Conservation (phyloP, 2,113 vertebrate species). For the Myrmophylax atrothorax region DNA sequence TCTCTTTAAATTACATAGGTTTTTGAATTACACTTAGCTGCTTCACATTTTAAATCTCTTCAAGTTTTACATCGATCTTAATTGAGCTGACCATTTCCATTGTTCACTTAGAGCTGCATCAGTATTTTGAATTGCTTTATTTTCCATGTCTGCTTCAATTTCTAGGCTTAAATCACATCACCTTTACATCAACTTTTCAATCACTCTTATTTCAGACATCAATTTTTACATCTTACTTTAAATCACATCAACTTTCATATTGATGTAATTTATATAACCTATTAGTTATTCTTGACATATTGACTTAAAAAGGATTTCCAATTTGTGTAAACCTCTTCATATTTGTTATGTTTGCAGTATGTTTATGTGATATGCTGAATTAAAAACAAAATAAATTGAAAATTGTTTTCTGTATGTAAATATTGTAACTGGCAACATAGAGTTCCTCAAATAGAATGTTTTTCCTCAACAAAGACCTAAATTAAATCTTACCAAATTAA, state of each 20-base stretch:
- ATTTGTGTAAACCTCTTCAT: neutral
- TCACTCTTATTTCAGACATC: conserved; percentile 2
- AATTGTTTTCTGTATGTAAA: neutral
- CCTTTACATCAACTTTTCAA: conserved; percentile 48
- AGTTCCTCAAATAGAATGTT: neutral
- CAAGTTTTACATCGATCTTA: conserved; percentile 8
- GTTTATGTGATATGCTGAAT: neutral
- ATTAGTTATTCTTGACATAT: neutral
- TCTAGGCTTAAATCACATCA: conserved; percentile 28
- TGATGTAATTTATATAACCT: neutral
- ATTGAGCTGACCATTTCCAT: conserved; percentile 1
- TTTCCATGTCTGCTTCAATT: conserved; percentile 30
- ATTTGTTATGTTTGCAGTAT: neutral
- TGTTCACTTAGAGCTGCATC: neutral
- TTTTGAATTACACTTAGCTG: neutral
- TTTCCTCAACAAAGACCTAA: neutral
- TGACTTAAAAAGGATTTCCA: conserved; percentile 9
- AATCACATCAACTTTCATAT: conserved; percentile 7
- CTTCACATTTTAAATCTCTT: neutral
- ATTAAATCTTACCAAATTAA: neutral
- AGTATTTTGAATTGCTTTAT: conserved; percentile 19
- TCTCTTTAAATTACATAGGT: neutral
- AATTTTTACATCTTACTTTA: conserved; percentile 48
- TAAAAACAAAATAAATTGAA: neutral
- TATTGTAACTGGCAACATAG: neutral